phyloP scores from a whole-genome alignment of 2,797 vertebrate genomes.

The Potorous gilbertii region DNA sequence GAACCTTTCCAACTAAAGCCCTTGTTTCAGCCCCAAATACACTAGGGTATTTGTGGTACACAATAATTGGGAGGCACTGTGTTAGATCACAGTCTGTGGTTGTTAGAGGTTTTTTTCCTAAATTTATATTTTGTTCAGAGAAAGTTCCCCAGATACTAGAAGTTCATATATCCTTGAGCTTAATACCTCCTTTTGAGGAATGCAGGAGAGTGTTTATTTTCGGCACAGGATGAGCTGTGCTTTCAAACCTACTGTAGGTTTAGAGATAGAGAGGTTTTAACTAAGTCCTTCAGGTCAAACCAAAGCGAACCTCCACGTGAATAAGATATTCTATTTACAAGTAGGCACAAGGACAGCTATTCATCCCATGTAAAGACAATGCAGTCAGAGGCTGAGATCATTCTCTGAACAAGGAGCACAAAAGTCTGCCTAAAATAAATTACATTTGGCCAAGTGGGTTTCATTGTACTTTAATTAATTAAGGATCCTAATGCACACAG shows the following conservation, averaged over 20 bases:
- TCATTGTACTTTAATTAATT: background rate
- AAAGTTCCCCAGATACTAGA: background rate
- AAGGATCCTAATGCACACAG: background rate
- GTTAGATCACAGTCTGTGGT: background rate
- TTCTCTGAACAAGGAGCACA: background rate
- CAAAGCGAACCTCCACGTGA: background rate
- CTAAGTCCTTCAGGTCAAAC: background rate
- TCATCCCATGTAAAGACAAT: background rate
- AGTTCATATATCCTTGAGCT: background rate
- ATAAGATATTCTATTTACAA: background rate
- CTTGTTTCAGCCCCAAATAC: background rate
- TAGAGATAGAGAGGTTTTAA: background rate
- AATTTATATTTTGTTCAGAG: background rate
- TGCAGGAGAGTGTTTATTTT: background rate
- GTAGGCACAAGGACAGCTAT: background rate
- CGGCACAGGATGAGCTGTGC: background rate
- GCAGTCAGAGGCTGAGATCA: background rate
- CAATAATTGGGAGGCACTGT: background rate
- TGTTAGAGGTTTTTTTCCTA: background rate
- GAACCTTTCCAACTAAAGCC: background rate
- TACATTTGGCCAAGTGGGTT: background rate
- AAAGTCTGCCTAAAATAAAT: background rate
- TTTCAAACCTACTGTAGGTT: background rate
- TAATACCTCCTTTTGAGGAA: background rate
- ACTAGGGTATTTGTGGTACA: background rate